Evolutionary conservation across 1,140 invertebrate species (phyloP), one percentile per base, ranked within the genome.

Genomic region (Brachionus manjavacas): DNA sequence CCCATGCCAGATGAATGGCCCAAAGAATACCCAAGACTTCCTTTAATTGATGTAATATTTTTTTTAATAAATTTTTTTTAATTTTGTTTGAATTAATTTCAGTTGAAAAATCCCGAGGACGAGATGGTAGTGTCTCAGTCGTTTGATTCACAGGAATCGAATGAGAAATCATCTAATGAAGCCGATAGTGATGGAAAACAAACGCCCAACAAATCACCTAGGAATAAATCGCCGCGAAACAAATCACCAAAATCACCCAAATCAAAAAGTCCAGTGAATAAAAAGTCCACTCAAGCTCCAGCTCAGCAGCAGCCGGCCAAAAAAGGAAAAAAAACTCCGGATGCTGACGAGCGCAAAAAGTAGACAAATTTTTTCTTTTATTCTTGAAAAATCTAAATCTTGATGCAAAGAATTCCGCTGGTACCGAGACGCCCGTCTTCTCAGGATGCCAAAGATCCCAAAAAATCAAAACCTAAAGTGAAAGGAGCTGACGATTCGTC

Each of bases 1-100:
- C 87, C 87, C 20, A 88, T 89, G 43, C 89, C 89, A 41, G 89
- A 89, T 85, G 87, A 87, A 43, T 85, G 87, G 7, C 87, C 87
- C 84, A 3, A 85, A 20, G 87, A 89, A 52, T 89, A 87, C 86
- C 84, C 87, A 8, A 86, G 89, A 85, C 35, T 90, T 60, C 88
- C 89, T 49, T 85, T 90, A 6, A 85, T 90, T 55, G 89, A 90
- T 87, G 88, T 89, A 86, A 81, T 49, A 25, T 46, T 16, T 49
- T 78, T 49, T 68, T 68, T 4, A 31, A n/a, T 28, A 23, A 23
- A 23, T 68, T 68, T 28, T 28, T 35, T 68, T 28, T 68, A 28
- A 6, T 35, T 7, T 7, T 35, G 4, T 35, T 35, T 35, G 1
- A 35, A 7, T 35, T 35, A 7, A 28, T 28, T 70, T 70, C n/a